Base-by-base conservation (phyloP, 2,113 vertebrate species). In the Gnathonemus longibarbis region DNA sequence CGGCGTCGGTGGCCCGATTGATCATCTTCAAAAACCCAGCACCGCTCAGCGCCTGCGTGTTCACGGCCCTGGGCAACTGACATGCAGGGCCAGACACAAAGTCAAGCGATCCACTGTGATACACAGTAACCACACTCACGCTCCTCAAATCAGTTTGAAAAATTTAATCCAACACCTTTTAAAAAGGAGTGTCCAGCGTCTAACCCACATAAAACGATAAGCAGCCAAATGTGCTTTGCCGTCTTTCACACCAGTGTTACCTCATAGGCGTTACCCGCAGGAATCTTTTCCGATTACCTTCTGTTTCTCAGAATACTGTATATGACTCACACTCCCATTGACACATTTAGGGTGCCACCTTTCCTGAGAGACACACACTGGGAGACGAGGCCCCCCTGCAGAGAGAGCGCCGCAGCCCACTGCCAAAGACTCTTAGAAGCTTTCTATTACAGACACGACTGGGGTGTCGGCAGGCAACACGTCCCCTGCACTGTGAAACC, bases 1-100 rank as follows among this genome's bases (percentile, higher is more conserved):
- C 97, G 0, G 98, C 98, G 3, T 99, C 98, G 0, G 98, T 98
- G 1, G 98, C 98, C 93, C 96, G 97, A 95, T 96, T 98, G 94
- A 99, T 98, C 98, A 99, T 99, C 95, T 99, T 99, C 91, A 99
- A 96, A 91, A 99, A 97, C 74, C 98, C 97, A 31, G 98, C 97
- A 89, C 98, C 97, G 89, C 98, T 99, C 92, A 99, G 89, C 0
- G 98, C 92, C 93, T 99, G 97, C 6, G 98, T 99, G 91, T 96
- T 95, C 35, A 98, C 94, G 0, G 98, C 98, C 87, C 98, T 96
- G 4, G 98, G 98, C 27, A 99, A 95, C 98, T 99, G 91, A n/a
- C 31, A 52, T 5, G 89, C 49, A 77, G 77, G 85, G 35, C 52
- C 80, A 24, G 50, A 90, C 13, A 50, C 84, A 88, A 66, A 5